A percentile compares a stretch with the other conserved stretches of the same genome.
phyloP scores from a whole-genome alignment of 2,888 invertebrate genomes.

The Leptinotarsa tumamoca region DNA sequence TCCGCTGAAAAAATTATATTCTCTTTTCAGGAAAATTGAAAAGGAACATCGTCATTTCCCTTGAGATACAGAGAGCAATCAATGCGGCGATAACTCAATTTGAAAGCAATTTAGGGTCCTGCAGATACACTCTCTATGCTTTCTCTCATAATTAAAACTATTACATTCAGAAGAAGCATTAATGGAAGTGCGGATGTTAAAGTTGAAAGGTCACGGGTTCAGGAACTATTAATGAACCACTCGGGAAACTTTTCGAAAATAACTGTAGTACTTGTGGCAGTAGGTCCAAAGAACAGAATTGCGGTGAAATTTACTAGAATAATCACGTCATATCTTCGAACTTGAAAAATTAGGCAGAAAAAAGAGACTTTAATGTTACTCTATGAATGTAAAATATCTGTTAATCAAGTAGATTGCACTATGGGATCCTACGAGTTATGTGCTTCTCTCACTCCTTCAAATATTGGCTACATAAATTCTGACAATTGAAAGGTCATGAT shows the following conservation, averaged over 20 bases:
- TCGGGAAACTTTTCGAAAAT: neutral
- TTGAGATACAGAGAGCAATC: constrained; percentile 13
- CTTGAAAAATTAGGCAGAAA: no score
- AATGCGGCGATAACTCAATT: constrained; percentile 13
- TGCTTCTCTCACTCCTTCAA: no score
- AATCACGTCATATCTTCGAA: no score
- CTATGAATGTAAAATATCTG: no score
- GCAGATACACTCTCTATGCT: neutral
- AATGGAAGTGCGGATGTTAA: neutral
- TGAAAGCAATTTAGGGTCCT: constrained; percentile 5
- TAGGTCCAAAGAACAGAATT: no score
- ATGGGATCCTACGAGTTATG: no score
- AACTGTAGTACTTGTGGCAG: no score
- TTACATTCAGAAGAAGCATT: neutral
- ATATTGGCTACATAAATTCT: no score
- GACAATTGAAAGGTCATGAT: no score
- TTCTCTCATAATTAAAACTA: neutral
- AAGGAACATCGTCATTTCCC: constrained; percentile 3
- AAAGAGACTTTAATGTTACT: no score
- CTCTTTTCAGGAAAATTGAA: constrained; percentile 7
- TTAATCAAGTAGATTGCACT: no score
- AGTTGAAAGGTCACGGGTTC: neutral
- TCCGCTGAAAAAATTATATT: neutral
- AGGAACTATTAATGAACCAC: neutral
- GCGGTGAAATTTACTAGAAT: no score